These are phyloP conservation scores for Sebastes kiyomatsui DNA, from an alignment of 2,797 vertebrate genomes.

Conservation along the genomic window DNA sequence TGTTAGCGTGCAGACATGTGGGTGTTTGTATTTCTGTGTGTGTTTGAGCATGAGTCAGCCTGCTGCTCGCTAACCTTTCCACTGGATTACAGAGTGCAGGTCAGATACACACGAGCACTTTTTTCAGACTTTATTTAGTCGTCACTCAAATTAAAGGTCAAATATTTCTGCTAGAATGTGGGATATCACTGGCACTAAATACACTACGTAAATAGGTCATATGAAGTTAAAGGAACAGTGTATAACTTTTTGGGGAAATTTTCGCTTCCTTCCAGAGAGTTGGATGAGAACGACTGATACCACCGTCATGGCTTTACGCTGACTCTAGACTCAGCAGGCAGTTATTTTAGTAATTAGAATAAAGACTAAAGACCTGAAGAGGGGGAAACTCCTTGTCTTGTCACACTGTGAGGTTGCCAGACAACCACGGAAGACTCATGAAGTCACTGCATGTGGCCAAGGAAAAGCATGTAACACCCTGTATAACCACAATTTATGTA, in stretches of 20 bases:
- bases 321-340: not conserved
- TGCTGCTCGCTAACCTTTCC: conserved; percentile 71
- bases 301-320: not conserved
- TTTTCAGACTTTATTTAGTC: conserved; percentile 39
- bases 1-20: conserved; percentile 43
- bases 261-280: not conserved
- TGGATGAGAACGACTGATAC: not conserved
- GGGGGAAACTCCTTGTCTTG: not conserved
- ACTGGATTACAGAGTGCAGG: conserved; percentile 58
- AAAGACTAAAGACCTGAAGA: not conserved
- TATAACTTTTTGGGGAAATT: not conserved
- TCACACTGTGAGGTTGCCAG: not conserved
- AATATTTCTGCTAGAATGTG: conserved; percentile 7
- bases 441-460: not conserved
- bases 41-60: conserved; percentile 62
- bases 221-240: not conserved
- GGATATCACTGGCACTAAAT: not conserved
- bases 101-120: conserved; percentile 27
- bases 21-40: conserved; percentile 48
- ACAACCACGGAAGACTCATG: not conserved
- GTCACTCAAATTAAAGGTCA: conserved; percentile 60
- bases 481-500: not conserved
- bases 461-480: not conserved
- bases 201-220: not conserved
- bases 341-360: not conserved